These are phyloP conservation scores for Piliocolobus tephrosceles DNA, from an alignment of 2,113 vertebrate genomes.

Conservation along the genomic window DNA sequence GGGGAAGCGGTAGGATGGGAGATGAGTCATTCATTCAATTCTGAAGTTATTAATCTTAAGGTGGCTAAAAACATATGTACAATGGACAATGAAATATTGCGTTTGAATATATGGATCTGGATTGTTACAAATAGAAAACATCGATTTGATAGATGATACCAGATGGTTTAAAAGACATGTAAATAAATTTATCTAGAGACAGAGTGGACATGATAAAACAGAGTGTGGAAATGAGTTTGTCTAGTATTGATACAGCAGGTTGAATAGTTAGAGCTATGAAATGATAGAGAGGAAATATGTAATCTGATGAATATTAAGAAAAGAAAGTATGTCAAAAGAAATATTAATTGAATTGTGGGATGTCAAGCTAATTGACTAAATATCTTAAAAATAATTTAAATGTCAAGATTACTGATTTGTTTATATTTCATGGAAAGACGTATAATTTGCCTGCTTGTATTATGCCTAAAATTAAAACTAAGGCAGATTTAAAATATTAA, in stretches of 20 bases:
- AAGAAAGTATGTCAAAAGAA: neutral
- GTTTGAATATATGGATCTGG: neutral
- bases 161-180: neutral
- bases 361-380: neutral
- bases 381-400: neutral
- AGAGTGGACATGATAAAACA: neutral
- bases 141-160: neutral
- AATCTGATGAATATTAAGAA: neutral
- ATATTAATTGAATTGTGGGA: neutral
- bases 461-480: conserved; percentile 62
- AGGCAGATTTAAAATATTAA: conserved; percentile 66
- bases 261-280: neutral
- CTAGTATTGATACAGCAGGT: neutral
- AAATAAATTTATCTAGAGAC: neutral
- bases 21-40: neutral
- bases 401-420: conserved; percentile 52
- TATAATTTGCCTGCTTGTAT: conserved; percentile 12
- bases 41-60: neutral
- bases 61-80: neutral
- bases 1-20: accelerated
- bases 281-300: neutral
- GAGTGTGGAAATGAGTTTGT: no score
- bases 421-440: conserved; percentile 24
- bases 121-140: neutral
- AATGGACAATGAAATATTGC: neutral